Evolutionary conservation across 2,888 invertebrate genomes (phyloP).

Genomic region (Mythimna impura): DNA sequence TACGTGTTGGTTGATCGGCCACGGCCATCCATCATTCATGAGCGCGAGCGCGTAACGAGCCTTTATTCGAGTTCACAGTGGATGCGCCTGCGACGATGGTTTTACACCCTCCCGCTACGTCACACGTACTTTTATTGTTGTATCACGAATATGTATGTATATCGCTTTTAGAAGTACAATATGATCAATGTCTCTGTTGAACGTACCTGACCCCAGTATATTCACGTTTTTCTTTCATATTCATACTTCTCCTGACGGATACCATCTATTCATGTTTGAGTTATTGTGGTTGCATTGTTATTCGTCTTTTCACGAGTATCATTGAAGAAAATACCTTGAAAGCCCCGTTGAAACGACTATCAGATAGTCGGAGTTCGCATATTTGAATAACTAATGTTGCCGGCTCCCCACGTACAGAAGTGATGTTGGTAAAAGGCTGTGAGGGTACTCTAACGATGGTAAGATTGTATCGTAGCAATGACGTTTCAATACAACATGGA

Average conservation of each 20-base stretch:
- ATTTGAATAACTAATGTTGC: slow-evolving; percentile 87
- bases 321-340: slow-evolving; percentile 78
- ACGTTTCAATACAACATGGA: slow-evolving; percentile 89
- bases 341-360: slow-evolving; percentile 77
- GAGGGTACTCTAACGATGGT: slow-evolving; percentile 83
- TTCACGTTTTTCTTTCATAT: slow-evolving; percentile 68
- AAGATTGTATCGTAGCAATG: slow-evolving; percentile 84
- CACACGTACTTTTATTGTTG: slow-evolving; percentile 71
- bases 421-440: slow-evolving; percentile 74
- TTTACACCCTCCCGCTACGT: slow-evolving; percentile 76
- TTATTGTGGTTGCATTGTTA: slow-evolving; percentile 79
- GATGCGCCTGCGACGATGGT: slow-evolving; percentile 77
- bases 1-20: slow-evolving; percentile 80
- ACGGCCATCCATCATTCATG: slow-evolving; percentile 88
- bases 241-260: slow-evolving; percentile 71
- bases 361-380: slow-evolving; percentile 84
- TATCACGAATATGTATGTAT: slow-evolving; percentile 81
- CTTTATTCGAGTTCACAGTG: slow-evolving; percentile 81
- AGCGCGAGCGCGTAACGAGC: slow-evolving; percentile 87
- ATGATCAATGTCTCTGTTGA: slow-evolving; percentile 73
- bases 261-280: slow-evolving; percentile 70
- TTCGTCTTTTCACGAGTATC: slow-evolving; percentile 76
- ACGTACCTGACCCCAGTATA: slow-evolving; percentile 68
- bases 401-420: slow-evolving; percentile 73
- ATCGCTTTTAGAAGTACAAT: slow-evolving; percentile 73